Percentiles rank a stretch among this genome's conserved stretches.
phyloP scores from a whole-genome alignment of 2,113 vertebrate species.

The Silurus meridionalis region DNA sequence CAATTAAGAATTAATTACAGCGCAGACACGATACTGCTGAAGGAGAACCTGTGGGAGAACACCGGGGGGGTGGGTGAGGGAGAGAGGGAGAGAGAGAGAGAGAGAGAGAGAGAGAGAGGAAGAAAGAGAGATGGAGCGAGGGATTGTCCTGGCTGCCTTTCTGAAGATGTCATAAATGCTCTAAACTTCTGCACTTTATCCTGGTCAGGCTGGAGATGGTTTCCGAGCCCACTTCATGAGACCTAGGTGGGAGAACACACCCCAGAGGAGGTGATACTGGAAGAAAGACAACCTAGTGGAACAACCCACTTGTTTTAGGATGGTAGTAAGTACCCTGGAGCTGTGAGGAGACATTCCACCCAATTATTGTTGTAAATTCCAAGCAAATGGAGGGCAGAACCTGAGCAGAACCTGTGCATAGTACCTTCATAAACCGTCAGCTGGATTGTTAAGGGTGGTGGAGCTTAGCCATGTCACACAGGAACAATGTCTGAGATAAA shows the following conservation, averaged over 20 bases:
- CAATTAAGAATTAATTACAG: constrained; percentile 71
- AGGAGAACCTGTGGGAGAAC: constrained; percentile 39
- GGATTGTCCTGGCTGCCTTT: background rate
- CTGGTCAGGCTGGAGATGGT: background rate
- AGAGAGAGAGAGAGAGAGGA: background rate
- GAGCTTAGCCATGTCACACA: background rate
- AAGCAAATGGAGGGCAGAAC: background rate
- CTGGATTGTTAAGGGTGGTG: background rate
- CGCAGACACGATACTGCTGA: constrained; percentile 52
- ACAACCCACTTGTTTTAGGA: background rate
- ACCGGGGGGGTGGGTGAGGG: background rate
- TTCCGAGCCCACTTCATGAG: background rate
- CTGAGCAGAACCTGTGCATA: background rate
- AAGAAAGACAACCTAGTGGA: background rate
- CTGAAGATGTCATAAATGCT: background rate
- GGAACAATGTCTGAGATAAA: background rate
- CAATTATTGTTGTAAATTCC: background rate
- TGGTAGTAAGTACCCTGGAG: background rate
- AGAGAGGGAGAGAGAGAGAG: background rate
- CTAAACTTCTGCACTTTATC: background rate
- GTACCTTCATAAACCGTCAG: background rate
- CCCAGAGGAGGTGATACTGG: background rate
- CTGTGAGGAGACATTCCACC: background rate
- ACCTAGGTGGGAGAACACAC: background rate
- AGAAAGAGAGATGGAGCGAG: background rate